Base-by-base conservation (phyloP, 2,797 vertebrate genomes). In the Parauchenoglanis punctatus region DNA sequence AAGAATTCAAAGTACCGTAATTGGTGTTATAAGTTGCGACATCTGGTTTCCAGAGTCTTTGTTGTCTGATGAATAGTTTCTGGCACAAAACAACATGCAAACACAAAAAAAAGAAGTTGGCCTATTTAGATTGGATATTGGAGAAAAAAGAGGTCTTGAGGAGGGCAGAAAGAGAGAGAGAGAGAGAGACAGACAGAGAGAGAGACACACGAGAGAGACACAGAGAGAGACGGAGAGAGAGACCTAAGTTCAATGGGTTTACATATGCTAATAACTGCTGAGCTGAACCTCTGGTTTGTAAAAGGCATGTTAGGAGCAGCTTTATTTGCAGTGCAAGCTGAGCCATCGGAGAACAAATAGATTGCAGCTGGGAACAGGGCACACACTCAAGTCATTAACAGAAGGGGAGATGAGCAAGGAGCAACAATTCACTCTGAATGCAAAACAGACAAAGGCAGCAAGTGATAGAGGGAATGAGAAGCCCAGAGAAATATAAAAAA, bases 341-440 rank as follows among this genome's bases (percentile, higher is more conserved):
- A 73, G 81, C 49, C 84, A 81, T 63, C 58, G 77, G 72, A 86
- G 54, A 70, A 86, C 78, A 89, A 89, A 85, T 58, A 77, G 56
- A 85, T 78, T 85, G 87, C 67, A 73, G 67, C 56, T 54, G 84
- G 78, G 84, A 88, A 82, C 87, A 82, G 52, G 87, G 83, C 82
- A 87, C 52, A 63, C 83, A 58, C 87, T 88, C 54, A 88, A 88
- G 83, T 85, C 84, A 85, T 88, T 88, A 85, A 82, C 77, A 75
- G 78, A 81, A 44, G 49, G 76, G 68, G 83, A 81, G 87, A 88
- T 75, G 87, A 88, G 87, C 68, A 70, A 85, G 68, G 68, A 82
- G 67, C 87, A 52, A 61, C 78, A 76, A 82, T 88, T 61, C 87
- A 61, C 65, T 73, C 65, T 73, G 87, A 88, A 88, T 85, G 87